phyloP scores from a whole-genome alignment of 2,797 vertebrate species.

The Bryconaethiops microstoma region DNA sequence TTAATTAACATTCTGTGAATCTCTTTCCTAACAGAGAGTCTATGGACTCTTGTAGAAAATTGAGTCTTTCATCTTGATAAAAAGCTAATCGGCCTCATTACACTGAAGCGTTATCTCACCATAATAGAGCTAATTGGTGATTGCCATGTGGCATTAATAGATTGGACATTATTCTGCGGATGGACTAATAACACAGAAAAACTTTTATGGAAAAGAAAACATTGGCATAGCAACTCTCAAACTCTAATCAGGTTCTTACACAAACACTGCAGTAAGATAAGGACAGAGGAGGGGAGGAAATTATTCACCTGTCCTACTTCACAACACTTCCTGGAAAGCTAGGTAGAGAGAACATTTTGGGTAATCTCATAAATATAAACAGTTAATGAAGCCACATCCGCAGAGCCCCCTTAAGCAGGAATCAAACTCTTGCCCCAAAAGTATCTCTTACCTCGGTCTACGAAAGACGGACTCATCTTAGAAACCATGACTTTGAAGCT shows the following conservation, averaged over 20 bases:
- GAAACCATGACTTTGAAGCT: conserved; percentile 10
- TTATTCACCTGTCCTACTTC: conserved; percentile 17
- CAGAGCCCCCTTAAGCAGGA: background rate
- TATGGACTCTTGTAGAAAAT: conserved; percentile 79
- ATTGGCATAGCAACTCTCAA: conserved; percentile 27
- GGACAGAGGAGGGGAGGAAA: background rate
- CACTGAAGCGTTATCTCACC: conserved; percentile 79
- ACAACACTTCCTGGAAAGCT: background rate
- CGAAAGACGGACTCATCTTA: background rate
- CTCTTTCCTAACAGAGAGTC: conserved; percentile 74
- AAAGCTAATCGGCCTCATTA: conserved; percentile 84
- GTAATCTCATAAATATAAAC: conserved; percentile 20
- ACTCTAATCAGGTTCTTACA: conserved; percentile 38
- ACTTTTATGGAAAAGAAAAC: conserved; percentile 50
- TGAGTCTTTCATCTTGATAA: conserved; percentile 84
- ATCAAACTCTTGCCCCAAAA: conserved; percentile 3
- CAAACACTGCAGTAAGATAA: conserved; percentile 31
- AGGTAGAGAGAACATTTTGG: background rate
- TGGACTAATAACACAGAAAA: conserved; percentile 53
- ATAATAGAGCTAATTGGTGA: conserved; percentile 80
- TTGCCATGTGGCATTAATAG: conserved; percentile 75
- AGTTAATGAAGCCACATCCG: conserved; percentile 14
- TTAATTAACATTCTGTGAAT: conserved; percentile 85
- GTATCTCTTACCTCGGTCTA: conserved; percentile 14
- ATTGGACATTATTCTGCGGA: conserved; percentile 66